Base-by-base conservation (phyloP, 2,113 vertebrate species). In the Microcebus griseorufus region DNA sequence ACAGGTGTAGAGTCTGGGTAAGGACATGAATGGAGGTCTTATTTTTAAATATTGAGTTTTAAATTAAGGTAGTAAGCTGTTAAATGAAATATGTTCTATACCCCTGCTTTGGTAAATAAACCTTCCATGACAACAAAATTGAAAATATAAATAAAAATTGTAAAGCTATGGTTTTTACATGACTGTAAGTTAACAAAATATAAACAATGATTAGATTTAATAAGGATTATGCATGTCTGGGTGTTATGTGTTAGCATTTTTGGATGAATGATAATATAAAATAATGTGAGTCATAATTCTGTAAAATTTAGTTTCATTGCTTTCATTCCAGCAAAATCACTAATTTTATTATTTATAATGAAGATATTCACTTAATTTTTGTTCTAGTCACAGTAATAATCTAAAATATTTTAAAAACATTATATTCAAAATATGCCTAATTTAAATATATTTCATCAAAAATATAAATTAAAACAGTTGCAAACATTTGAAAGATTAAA, bases 351-450 rank as follows among this genome's bases (percentile, higher is more conserved):
- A 55, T 51, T 75, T 51, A 67, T 67, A 58, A 90, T 94, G 8
- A 82, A 93, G 9, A 17, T 88, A 58, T 27, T 86, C 37, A 69
- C 51, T 83, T 94, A 76, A 42, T 79, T 86, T 96, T 94, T 89
- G 53, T 70, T 87, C 20, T 76, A 45, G 29, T 88, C 16, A 73
- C 4, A 83, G 27, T 92, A 88, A 79, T 76, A 23, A 69, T 23
- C 18, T 86, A 78, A 88, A 94, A 94, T 88, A 75, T 69, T 94
- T 55, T 12, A 60, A 85, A 84, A 48, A 64, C 82, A 7, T 45
- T 82, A 1, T 42, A 76, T 92, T 0, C 55, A 86, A 76, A 76
- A 90, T 67, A 25, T 70, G 27, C 14, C 29, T 17, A 93, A 42
- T 83, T 78, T 86, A 81, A 87, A 93, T 82, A 64, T 83, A 69